These are phyloP conservation scores for Ennomos fuscantarius DNA, from an alignment of 2,888 invertebrate species.

Conservation along the genomic window DNA sequence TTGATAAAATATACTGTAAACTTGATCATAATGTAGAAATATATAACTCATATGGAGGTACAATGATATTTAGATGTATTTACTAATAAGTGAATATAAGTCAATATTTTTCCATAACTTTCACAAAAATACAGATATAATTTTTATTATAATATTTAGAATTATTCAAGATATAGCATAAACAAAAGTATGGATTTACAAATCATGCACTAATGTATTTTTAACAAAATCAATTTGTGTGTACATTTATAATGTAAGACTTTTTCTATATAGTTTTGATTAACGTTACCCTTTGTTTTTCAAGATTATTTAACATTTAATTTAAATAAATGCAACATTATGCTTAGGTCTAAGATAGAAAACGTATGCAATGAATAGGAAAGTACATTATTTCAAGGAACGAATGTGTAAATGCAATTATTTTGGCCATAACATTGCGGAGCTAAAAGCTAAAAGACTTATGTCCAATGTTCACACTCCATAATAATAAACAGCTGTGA, in stretches of 20 bases:
- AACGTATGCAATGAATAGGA: constrained; percentile 58
- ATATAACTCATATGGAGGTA: neutral
- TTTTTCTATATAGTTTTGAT: neutral
- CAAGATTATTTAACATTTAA: constrained; percentile 31
- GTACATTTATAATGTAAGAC: neutral
- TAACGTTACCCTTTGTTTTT: constrained; percentile 3
- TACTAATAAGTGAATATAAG: constrained; percentile 5
- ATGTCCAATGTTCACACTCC: constrained; percentile 34
- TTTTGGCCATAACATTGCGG: constrained; percentile 50
- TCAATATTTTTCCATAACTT: neutral
- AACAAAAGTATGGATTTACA: too few relatives aligned
- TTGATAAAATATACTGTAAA: constrained; percentile 1
- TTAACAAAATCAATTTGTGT: neutral
- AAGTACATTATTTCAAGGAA: constrained; percentile 59
- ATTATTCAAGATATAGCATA: too few relatives aligned
- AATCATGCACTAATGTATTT: neutral
- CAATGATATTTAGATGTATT: neutral
- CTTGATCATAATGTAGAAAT: constrained; percentile 19
- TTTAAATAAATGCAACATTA: constrained; percentile 59
- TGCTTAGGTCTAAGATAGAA: constrained; percentile 63
- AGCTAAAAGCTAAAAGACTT: constrained; percentile 26
- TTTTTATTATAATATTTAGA: too few relatives aligned
- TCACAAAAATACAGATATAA: neutral
- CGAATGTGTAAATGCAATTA: constrained; percentile 71
- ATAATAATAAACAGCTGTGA: constrained; percentile 30